phyloP scores from a whole-genome alignment of 2,113 vertebrate species.

The Parus major region DNA sequence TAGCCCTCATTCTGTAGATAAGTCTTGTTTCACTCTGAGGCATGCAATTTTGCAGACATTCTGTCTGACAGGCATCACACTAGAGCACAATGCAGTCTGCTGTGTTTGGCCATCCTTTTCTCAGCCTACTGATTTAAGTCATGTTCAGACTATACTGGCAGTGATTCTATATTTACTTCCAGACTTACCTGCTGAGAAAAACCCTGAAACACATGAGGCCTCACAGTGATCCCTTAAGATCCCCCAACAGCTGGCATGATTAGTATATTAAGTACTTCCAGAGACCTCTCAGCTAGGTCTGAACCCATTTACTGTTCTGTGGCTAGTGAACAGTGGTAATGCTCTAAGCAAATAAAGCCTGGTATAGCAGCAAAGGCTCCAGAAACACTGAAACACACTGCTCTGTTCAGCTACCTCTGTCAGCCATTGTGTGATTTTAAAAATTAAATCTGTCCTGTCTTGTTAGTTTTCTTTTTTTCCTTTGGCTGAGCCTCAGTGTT shows the following conservation, averaged over 20 bases:
- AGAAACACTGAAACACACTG: neutral
- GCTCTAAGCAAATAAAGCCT: neutral
- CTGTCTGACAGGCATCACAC: neutral
- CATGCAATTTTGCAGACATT: neutral
- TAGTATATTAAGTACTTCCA: neutral
- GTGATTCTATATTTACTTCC: neutral
- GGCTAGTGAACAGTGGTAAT: neutral
- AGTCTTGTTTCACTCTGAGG: neutral
- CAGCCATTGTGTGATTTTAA: neutral
- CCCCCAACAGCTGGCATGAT: neutral
- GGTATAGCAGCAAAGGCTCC: neutral
- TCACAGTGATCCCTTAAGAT: neutral
- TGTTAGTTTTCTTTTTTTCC: neutral
- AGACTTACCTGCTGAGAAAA: neutral
- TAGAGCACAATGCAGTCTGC: neutral
- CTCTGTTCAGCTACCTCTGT: neutral
- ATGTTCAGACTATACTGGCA: neutral
- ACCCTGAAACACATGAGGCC: neutral
- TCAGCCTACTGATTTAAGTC: neutral
- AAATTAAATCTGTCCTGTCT: neutral
- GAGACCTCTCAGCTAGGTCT: neutral
- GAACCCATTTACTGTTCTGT: neutral
- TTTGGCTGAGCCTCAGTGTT: neutral
- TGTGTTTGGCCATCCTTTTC: neutral
- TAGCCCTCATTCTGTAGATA: neutral